Evolutionary conservation across 53 echinoderm and acorn worm species (phyloP).

Genomic region (Glandiceps talaboti): DNA sequence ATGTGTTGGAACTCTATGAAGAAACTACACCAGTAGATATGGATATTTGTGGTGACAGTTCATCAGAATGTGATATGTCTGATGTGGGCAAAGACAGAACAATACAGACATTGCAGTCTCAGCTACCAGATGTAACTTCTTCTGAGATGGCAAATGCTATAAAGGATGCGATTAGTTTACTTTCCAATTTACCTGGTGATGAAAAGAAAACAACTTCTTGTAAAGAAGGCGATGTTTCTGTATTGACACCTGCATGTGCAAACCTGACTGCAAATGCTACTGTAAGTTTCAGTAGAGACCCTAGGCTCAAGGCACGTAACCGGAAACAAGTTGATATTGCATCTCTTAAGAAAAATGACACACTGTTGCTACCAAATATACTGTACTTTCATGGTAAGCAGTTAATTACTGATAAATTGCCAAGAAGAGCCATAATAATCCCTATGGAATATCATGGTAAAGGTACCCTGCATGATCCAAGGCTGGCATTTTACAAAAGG

Average conservation of each 20-base stretch:
- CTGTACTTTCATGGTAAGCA: too few relatives aligned
- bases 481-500: not conserved
- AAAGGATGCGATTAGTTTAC: not conserved
- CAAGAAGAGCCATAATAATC: not conserved
- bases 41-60: not conserved
- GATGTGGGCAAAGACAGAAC: not conserved
- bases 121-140: not conserved
- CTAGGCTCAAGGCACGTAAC: too few relatives aligned
- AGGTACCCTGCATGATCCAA: not conserved
- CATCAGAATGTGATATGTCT: not conserved
- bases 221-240: not conserved
- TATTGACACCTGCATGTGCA: not conserved
- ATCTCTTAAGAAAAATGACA: too few relatives aligned
- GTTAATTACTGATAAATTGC: too few relatives aligned
- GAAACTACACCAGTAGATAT: not conserved
- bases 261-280: not conserved
- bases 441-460: not conserved
- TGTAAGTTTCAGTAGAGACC: not conserved
- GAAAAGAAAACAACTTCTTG: too few relatives aligned
- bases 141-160: not conserved
- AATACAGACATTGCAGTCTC: not conserved
- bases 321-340: too few relatives aligned
- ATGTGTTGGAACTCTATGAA: not conserved
- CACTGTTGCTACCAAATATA: too few relatives aligned
- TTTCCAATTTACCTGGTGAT: not conserved